These are phyloP conservation scores for Lottia scabra DNA, from an alignment of 2,888 invertebrate genomes.

Conservation along the genomic window DNA sequence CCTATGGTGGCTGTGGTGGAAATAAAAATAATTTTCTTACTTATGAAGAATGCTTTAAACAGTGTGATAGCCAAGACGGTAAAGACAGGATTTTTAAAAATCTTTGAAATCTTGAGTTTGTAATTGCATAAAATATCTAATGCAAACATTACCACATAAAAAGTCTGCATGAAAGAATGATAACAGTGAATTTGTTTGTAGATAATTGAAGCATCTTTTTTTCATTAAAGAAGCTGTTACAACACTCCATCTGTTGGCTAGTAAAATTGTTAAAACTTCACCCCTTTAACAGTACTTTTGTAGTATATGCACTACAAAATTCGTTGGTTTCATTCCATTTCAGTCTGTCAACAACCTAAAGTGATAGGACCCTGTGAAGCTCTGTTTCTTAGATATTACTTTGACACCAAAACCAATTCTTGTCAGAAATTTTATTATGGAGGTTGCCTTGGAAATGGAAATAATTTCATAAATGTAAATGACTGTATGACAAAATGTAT, in stretches of 20 bases:
- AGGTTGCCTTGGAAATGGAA: conserved; percentile 20
- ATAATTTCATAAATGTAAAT: conserved; percentile 15
- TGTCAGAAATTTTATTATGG: not conserved
- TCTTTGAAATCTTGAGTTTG: no score
- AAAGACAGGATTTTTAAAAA: not conserved
- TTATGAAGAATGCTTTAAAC: conserved; percentile 6
- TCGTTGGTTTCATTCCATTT: not conserved
- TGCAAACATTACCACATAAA: no score
- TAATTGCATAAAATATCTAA: no score
- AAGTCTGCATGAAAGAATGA: no score
- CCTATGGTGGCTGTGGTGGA: conserved; percentile 19
- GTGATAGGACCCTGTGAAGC: not conserved
- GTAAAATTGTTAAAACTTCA: no score
- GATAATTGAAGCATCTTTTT: no score
- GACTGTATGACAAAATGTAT: conserved; percentile 17
- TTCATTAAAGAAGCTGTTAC: no score
- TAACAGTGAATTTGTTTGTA: no score
- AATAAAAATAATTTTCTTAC: conserved; percentile 21
- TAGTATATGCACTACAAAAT: no score
- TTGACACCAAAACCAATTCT: not conserved
- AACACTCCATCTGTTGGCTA: no score
- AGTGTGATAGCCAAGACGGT: conserved; percentile 3
- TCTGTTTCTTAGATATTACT: not conserved
- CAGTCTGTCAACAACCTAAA: not conserved
- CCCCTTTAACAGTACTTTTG: no score